Evolutionary conservation across 1,140 invertebrate species (phyloP).

Genomic region (Myzus persicae): DNA sequence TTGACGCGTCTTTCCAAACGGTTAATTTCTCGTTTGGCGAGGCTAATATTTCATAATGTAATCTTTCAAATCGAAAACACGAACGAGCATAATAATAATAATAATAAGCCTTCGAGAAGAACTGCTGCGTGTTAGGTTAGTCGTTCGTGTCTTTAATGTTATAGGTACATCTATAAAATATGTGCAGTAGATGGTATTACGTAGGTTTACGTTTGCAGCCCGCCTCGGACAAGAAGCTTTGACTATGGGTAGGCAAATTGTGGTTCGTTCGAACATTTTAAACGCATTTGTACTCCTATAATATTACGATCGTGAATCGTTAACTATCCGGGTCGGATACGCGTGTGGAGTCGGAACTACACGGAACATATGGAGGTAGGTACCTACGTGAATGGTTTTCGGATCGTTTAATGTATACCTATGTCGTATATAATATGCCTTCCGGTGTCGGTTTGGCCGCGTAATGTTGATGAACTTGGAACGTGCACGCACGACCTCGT

Average conservation of each 20-base stretch:
- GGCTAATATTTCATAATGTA: neutral
- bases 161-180: too few relatives aligned
- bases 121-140: neutral
- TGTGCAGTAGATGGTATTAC: neutral
- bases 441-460: neutral
- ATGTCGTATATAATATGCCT: neutral
- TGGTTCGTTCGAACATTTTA: neutral
- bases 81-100: neutral
- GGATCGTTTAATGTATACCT: neutral
- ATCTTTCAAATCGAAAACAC: neutral
- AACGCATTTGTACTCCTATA: neutral
- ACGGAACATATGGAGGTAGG: too few relatives aligned
- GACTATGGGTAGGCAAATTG: neutral
- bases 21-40: neutral
- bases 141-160: neutral
- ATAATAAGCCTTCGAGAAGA: neutral
- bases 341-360: neutral
- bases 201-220: neutral
- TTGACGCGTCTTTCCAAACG: neutral
- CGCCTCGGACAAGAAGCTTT: neutral
- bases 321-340: neutral
- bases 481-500: conserved; percentile 2
- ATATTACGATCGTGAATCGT: neutral
- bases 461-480: neutral
- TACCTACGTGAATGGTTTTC: neutral